phyloP scores from a whole-genome alignment of 2,888 invertebrate species.

The Apeira syringaria region DNA sequence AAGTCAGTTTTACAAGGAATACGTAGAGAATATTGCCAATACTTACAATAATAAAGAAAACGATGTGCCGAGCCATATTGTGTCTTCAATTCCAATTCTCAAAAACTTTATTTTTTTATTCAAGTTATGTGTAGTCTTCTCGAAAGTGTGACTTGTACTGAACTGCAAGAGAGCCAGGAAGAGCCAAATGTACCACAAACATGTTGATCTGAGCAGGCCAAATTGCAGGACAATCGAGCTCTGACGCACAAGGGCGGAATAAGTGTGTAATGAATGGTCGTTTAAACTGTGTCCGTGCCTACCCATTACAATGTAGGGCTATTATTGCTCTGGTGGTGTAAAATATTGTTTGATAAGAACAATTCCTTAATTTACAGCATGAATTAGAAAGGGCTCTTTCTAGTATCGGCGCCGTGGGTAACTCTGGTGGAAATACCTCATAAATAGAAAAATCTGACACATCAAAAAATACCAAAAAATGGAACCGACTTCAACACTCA shows the following conservation, averaged over 20 bases:
- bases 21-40: too few relatives aligned
- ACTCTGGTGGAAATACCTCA: too few relatives aligned
- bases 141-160: constrained; percentile 53
- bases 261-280: constrained; percentile 1
- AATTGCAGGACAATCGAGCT: constrained; percentile 49
- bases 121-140: constrained; percentile 37
- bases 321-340: too few relatives aligned
- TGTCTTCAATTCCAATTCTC: constrained; percentile 15
- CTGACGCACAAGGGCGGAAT: constrained; percentile 44
- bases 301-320: neutral
- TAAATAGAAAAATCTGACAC: too few relatives aligned
- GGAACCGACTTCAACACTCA: too few relatives aligned
- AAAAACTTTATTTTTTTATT: neutral
- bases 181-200: constrained; percentile 50
- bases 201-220: constrained; percentile 49
- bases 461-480: too few relatives aligned
- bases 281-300: constrained; percentile 1
- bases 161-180: constrained; percentile 60
- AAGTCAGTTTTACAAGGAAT: too few relatives aligned
- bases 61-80: constrained; percentile 51
- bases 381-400: too few relatives aligned
- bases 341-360: too few relatives aligned
- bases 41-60: constrained; percentile 59
- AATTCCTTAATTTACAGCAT: too few relatives aligned
- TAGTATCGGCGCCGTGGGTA: too few relatives aligned